Evolutionary conservation across 64 coral and sea anemone species (phyloP), one percentile per base, ranked within the genome.

Genomic region (Actinia equina): DNA sequence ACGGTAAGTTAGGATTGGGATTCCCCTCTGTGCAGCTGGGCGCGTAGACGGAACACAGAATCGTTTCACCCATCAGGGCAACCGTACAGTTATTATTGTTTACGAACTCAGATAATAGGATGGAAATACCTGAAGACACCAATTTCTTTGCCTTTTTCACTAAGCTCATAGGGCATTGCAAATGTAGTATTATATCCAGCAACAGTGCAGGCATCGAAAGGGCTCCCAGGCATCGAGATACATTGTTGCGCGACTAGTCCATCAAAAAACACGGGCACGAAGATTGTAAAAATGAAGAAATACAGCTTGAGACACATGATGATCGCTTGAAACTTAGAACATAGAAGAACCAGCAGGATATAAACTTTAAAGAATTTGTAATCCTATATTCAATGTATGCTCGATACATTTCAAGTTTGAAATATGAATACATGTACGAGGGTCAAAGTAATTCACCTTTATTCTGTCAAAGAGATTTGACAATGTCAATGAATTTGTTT

Each of bases 181-280:
- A 62, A 85, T 27, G 83, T 85, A 20, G 17, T 16, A 22, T 85
- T 85, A 45, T 85, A 85, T 8, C 83, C 83, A 57, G 83, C 25
- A 15, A 63, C n/a, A 7, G 30, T 27, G 62, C 83, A 85, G 20
- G 43, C 25, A 3, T 85, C 22, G 22, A 85, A 41, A 43, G 41
- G 14, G 16, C 43, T 85, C 7, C 41, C 83, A 25, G 17, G 7
- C n/a, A 85, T 85, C 15, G 19, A 44, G 9, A 22, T 42, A 45
- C 83, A 85, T 16, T 58, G 43, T 20, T 85, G 55, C 19, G 83
- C 69, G 5, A 25, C 3, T 11, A 26, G 1, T 41, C 4, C 25
- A 30, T 13, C n/a, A 3, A 2, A 27, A 4, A 14, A 74, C 69
- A 30, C 16, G 13, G 69, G 4, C 11, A 74, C 0, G 20, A 41